Percentiles rank a stretch among this genome's conserved stretches.
phyloP scores from a whole-genome alignment of 2,113 vertebrate genomes.

The Zosterops japonicus region DNA sequence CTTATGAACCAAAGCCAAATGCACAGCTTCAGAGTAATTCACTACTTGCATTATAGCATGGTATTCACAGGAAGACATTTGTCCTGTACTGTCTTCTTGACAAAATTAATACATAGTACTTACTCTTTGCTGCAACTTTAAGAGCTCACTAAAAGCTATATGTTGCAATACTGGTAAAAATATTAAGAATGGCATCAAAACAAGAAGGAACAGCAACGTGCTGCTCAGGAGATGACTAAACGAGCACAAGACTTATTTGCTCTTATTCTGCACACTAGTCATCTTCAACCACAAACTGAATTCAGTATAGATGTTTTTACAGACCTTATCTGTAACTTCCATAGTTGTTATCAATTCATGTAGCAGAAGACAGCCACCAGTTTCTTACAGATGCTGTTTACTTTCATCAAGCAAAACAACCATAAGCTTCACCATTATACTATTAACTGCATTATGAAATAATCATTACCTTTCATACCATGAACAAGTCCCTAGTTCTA shows the following conservation, averaged over 20 bases:
- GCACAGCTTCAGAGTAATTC: neutral
- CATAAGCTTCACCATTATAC: neutral
- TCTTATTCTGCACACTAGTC: neutral
- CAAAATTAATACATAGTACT: neutral
- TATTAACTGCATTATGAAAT: neutral
- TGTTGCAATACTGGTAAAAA: neutral
- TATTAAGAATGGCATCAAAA: neutral
- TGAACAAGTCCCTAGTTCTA: neutral
- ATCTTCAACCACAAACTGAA: neutral
- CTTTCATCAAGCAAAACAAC: neutral
- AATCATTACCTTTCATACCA: neutral
- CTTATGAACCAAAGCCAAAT: neutral
- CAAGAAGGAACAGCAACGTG: neutral
- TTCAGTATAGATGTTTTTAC: neutral
- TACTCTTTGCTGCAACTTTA: neutral
- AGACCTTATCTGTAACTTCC: neutral
- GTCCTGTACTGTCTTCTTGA: neutral
- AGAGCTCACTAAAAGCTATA: neutral
- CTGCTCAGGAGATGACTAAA: neutral
- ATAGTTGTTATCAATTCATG: neutral
- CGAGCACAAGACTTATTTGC: neutral
- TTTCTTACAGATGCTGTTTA: neutral
- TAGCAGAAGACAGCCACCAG: neutral
- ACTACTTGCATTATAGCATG: fast-evolving
- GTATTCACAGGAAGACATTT: neutral